A percentile compares a stretch with the other conserved stretches of the same genome.
Conservation (phyloP, 2,113 vertebrate species). For the Nothobranchius kuhntae region DNA sequence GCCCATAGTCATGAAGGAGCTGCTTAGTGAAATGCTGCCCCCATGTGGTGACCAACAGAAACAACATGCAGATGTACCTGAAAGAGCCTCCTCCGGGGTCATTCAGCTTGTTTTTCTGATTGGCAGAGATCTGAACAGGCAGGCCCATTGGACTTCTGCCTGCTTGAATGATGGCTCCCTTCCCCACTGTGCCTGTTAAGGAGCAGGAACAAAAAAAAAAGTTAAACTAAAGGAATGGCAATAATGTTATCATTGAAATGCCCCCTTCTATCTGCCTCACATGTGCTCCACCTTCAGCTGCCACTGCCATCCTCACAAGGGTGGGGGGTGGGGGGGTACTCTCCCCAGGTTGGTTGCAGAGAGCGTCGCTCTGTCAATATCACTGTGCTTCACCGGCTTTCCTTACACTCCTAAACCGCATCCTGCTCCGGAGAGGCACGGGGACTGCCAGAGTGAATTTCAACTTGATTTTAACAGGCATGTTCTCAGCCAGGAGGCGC, state of each 20-base stretch:
- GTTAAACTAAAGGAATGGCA: conserved; percentile 67
- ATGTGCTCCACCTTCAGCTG: conserved; percentile 81
- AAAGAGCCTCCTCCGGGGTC: conserved; percentile 87
- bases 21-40: conserved; percentile 88
- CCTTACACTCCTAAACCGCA: conserved; percentile 72
- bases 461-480: conserved; percentile 84
- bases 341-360: conserved; percentile 68
- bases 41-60: conserved; percentile 79
- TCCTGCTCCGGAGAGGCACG: conserved; percentile 77
- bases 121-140: conserved; percentile 85
- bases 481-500: conserved; percentile 76
- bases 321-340: conserved; percentile 25
- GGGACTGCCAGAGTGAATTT: conserved; percentile 80
- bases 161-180: conserved; percentile 80
- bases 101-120: conserved; percentile 89
- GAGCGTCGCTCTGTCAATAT: conserved; percentile 75
- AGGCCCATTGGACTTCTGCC: conserved; percentile 81
- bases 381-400: conserved; percentile 72
- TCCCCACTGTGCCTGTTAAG: conserved; percentile 83
- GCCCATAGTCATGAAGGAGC: conserved; percentile 64
- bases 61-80: conserved; percentile 75
- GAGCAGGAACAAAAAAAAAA: conserved; percentile 40
- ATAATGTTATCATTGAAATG: conserved; percentile 79
- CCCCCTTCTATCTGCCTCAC: conserved; percentile 80
- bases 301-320: conserved; percentile 54